A percentile compares a stretch with the other conserved stretches of the same genome.
Evolutionary conservation across 2,797 vertebrate genomes (phyloP).

Genomic region (Muscicapa striata): DNA sequence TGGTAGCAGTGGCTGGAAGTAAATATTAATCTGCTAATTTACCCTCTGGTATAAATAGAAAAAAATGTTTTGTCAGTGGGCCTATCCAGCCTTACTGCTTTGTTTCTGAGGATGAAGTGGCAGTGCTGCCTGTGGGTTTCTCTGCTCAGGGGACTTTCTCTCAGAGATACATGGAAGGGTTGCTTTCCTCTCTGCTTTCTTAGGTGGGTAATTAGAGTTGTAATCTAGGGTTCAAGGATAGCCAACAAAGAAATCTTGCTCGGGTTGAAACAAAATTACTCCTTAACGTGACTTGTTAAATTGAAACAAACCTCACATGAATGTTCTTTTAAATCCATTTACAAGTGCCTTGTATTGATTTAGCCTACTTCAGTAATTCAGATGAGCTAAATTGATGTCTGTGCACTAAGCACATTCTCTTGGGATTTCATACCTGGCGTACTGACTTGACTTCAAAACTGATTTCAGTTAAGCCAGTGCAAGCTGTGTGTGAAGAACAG

Average conservation of each 20-base stretch:
- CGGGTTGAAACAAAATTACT: constrained; percentile 17
- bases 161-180: neutral
- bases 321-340: constrained; percentile 42
- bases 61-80: neutral
- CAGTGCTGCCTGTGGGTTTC: neutral
- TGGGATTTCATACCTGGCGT: constrained; percentile 15
- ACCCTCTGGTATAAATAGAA: constrained; percentile 19
- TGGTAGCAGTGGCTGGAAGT: neutral
- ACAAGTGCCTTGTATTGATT: constrained; percentile 57
- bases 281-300: neutral
- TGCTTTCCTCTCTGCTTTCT: neutral
- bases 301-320: constrained; percentile 15
- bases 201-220: neutral
- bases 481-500: neutral
- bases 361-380: constrained; percentile 26
- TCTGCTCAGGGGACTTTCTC: neutral
- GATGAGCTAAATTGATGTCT: constrained; percentile 45
- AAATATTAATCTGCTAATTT: constrained; percentile 53
- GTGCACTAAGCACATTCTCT: neutral
- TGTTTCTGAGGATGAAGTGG: neutral
- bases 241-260: neutral
- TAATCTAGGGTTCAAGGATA: neutral
- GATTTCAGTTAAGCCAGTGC: neutral
- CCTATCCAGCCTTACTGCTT: neutral
- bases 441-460: constrained; percentile 21